Conservation (phyloP, 2,888 invertebrate genomes). For the Drosophila algonquin region DNA sequence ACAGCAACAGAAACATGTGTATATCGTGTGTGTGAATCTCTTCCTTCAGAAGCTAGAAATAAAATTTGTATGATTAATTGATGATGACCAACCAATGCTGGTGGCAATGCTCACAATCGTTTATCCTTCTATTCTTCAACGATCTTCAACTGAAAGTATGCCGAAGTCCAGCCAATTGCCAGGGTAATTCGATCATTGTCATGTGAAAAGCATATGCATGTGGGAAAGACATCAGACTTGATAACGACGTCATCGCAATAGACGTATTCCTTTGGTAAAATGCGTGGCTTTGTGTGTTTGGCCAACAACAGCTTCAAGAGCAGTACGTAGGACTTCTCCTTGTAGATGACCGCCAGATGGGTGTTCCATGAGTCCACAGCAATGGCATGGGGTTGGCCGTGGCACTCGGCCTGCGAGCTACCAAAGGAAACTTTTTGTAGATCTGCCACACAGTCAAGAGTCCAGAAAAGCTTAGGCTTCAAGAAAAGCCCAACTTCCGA, state of each 20-base stretch:
- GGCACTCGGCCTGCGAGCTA: neutral
- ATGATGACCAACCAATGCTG: neutral
- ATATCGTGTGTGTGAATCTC: neutral
- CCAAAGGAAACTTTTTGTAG: neutral
- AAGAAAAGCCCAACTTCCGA: neutral
- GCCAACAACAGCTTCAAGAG: constrained; percentile 9
- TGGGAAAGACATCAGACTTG: constrained; percentile 4
- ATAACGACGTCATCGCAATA: neutral
- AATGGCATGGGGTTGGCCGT: constrained; percentile 16
- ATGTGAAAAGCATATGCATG: constrained; percentile 32
- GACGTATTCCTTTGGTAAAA: constrained; percentile 16
- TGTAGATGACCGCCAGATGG: constrained; percentile 43
- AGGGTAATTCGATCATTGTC: neutral
- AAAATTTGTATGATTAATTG: neutral
- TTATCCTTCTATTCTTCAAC: neutral
- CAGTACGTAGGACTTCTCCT: constrained; percentile 31
- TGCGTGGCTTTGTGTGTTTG: neutral
- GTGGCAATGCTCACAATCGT: neutral
- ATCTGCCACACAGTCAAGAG: neutral
- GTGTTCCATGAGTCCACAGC: constrained; percentile 36
- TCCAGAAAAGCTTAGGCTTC: constrained; percentile 1
- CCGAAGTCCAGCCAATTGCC: neutral
- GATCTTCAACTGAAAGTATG: neutral
- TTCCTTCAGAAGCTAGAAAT: neutral
- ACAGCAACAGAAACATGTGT: neutral